phyloP scores from a whole-genome alignment of 2,113 vertebrate species.

The Pyxicephalus adspersus region DNA sequence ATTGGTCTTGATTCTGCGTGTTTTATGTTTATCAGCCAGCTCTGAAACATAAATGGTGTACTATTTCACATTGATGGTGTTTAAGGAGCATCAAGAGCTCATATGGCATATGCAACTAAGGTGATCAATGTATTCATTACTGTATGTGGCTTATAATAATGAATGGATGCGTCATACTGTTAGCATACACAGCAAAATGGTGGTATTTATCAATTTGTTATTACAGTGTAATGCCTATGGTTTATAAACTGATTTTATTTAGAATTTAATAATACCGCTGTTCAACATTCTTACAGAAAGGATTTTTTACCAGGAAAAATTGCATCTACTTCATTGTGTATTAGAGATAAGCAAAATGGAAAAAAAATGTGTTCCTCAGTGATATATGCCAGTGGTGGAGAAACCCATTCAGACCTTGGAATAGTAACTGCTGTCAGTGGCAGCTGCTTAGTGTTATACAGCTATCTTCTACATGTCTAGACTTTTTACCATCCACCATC shows the following conservation, averaged over 20 bases:
- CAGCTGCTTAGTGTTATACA: no score
- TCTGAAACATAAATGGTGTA: conserved; percentile 58
- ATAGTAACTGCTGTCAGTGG: no score
- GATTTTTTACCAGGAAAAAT: neutral
- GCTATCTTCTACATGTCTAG: no score
- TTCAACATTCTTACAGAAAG: neutral
- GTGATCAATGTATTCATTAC: conserved; percentile 56
- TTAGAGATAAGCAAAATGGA: neutral
- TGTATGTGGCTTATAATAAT: conserved; percentile 59
- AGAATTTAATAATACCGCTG: neutral
- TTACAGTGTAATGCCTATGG: conserved; percentile 53
- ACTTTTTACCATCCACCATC: no score
- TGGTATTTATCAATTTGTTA: conserved; percentile 33
- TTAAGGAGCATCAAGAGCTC: conserved; percentile 51
- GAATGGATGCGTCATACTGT: conserved; percentile 51
- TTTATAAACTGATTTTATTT: conserved; percentile 39
- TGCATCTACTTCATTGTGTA: neutral
- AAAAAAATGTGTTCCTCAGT: no score
- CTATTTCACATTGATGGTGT: conserved; percentile 59
- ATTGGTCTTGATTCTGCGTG: conserved; percentile 59
- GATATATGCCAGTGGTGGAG: no score
- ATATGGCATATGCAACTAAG: conserved; percentile 26
- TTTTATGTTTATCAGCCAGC: conserved; percentile 54
- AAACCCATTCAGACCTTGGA: no score
- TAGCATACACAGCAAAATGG: conserved; percentile 48